Evolutionary conservation across 2,113 vertebrate genomes (phyloP).

Genomic region (Gallinago undulata): DNA sequence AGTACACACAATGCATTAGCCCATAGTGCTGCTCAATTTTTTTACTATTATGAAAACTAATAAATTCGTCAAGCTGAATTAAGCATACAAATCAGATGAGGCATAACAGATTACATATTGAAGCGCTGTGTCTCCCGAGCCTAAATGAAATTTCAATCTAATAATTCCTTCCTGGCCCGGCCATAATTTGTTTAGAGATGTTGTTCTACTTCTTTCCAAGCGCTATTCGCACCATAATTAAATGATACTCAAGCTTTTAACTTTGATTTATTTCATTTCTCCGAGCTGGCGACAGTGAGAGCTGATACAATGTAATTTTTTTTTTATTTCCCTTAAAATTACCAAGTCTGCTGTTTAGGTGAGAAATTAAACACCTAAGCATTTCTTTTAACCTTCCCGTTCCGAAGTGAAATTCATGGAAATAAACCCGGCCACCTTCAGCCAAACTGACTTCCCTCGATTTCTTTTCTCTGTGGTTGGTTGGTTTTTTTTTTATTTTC

Average conservation of each 20-base stretch:
- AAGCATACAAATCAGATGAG: conserved; percentile 86
- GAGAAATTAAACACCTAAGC: conserved; percentile 79
- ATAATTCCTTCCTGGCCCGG: conserved; percentile 82
- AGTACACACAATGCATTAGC: conserved; percentile 81
- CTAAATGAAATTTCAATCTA: conserved; percentile 92
- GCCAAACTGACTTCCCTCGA: neutral
- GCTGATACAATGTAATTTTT: conserved; percentile 79
- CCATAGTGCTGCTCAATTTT: conserved; percentile 77
- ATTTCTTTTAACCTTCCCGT: conserved; percentile 54
- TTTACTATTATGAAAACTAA: conserved; percentile 85
- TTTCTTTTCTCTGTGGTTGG: neutral
- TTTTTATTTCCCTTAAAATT: conserved; percentile 78
- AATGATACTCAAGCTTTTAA: conserved; percentile 88
- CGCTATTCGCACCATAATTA: conserved; percentile 81
- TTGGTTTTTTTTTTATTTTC: neutral
- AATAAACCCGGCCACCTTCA: conserved; percentile 28
- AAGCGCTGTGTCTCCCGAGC: conserved; percentile 83
- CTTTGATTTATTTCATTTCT: conserved; percentile 86
- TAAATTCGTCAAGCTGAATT: conserved; percentile 88
- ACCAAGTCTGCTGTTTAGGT: conserved; percentile 69
- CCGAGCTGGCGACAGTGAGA: conserved; percentile 78
- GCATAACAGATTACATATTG: conserved; percentile 84
- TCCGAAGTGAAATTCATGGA: conserved; percentile 51
- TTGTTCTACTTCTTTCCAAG: conserved; percentile 84
- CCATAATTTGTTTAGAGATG: conserved; percentile 89